Conservation (phyloP, 64 coral and sea anemone genomes). For the Hydrozoanthus tunicans region DNA sequence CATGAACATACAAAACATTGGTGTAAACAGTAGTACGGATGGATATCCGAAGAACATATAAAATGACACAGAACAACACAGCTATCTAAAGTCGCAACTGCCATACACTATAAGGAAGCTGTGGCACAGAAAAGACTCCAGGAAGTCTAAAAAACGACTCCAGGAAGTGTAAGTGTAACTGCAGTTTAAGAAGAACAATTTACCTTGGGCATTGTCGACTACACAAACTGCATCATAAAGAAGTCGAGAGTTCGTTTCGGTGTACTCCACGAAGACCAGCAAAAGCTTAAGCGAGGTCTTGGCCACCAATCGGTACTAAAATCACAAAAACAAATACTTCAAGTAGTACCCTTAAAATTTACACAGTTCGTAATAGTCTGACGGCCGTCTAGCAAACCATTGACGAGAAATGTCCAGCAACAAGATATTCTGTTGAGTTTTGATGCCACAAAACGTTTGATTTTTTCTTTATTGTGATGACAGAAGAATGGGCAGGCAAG, state of each 20-base stretch:
- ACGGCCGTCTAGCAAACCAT: too few relatives aligned
- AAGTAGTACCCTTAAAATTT: neutral
- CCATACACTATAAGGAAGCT: too few relatives aligned
- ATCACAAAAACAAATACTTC: slow-evolving; percentile 17
- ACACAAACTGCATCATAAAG: slow-evolving; percentile 78
- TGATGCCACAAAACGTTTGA: too few relatives aligned
- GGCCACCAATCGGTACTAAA: slow-evolving; percentile 89
- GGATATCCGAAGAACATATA: neutral
- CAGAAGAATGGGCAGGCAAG: too few relatives aligned
- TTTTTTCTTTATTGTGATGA: too few relatives aligned
- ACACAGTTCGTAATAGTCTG: neutral
- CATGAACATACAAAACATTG: neutral
- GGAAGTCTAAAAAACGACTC: too few relatives aligned
- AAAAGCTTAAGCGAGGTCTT: slow-evolving; percentile 97
- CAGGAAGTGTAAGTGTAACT: too few relatives aligned
- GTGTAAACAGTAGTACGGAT: neutral
- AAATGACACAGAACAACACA: too few relatives aligned
- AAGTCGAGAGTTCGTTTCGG: slow-evolving; percentile 90
- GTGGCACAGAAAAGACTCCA: too few relatives aligned
- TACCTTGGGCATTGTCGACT: slow-evolving; percentile 86
- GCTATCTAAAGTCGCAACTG: too few relatives aligned
- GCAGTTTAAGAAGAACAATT: neutral
- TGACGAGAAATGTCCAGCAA: too few relatives aligned
- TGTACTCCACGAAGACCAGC: slow-evolving; percentile 98
- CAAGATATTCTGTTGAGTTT: too few relatives aligned